Evolutionary conservation across 2,888 invertebrate species (phyloP), one percentile per base, ranked within the genome.

Genomic region (Stenchaetothrips biformis): DNA sequence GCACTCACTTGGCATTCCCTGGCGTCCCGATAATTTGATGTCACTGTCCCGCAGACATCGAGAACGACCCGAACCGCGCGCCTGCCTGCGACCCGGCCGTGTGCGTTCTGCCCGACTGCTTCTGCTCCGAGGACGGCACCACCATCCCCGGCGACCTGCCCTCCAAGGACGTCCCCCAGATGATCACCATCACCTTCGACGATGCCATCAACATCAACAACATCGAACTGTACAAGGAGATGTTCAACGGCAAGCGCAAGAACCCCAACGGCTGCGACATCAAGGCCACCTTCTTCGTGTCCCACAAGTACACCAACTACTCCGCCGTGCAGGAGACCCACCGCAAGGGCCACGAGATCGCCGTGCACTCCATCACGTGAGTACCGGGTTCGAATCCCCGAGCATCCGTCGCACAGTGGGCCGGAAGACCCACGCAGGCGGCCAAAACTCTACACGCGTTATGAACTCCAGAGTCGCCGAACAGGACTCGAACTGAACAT

Each of bases 141-240:
- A 89, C 91, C 77, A 93, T 95, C 84, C 96, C 96, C 82, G 95
- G 95, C 18, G 95, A 95, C 85, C 88, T 95, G 79, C 95, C 94
- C 18, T 87, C 92, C 82, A 94, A 92, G 88, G 95, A 95, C 85
- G 95, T 96, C 0, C 96, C 96, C 7, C 96, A 96, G 89, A 96
- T 96, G 96, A 93, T 97, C 85, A 96, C 95, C 81, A 94, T 97
- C 86, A 96, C 96, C 79, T 97, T 97, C 86, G 96, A 97, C 86
- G 96, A 96, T 85, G 96, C 96, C 85, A 95, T 97, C 87, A 97
- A 97, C 87, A 96, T 96, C 88, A 96, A 97, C 88, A 97, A 97
- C 88, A 96, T 96, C 86, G 96, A 95, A 84, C 88, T 97, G 79
- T 97, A 96, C 90, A 95, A 95, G 87, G 95, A 96, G 85, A 95